Evolutionary conservation across 2,113 vertebrate species (phyloP).

Genomic region (Ancistrus triradiatus): DNA sequence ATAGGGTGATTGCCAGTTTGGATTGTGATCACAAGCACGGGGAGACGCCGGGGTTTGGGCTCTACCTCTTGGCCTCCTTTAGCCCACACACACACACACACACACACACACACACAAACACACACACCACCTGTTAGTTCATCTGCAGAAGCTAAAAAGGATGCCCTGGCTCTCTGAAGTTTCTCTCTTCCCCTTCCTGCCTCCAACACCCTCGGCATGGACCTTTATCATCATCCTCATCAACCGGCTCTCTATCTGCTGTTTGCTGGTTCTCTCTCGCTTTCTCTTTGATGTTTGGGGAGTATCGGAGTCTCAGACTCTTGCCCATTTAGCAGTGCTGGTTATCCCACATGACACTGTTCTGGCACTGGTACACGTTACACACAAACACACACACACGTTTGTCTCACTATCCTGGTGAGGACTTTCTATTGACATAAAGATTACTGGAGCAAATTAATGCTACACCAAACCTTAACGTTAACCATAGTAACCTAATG

Average conservation of each 20-base stretch:
- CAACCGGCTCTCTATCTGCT: slow-evolving; percentile 5
- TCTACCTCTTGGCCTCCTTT: slow-evolving; percentile 73
- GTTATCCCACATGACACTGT: slow-evolving; percentile 53
- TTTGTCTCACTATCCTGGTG: no score
- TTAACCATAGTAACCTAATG: no score
- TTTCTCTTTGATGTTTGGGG: slow-evolving; percentile 58
- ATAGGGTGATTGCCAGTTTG: slow-evolving; percentile 74
- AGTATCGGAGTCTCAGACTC: slow-evolving; percentile 56
- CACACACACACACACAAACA: slow-evolving; percentile 41
- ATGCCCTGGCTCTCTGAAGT: slow-evolving; percentile 66
- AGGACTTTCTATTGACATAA: no score
- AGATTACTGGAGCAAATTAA: no score
- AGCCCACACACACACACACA: slow-evolving; percentile 52
- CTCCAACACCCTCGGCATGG: slow-evolving; percentile 18
- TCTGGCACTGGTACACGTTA: slow-evolving; percentile 57
- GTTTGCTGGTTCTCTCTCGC: slow-evolving; percentile 12
- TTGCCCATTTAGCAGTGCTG: slow-evolving; percentile 66
- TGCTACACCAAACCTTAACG: no score
- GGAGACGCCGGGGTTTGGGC: slow-evolving; percentile 65
- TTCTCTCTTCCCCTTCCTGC: slow-evolving; percentile 18
- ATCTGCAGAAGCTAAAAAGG: slow-evolving; percentile 63
- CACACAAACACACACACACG: slow-evolving; percentile 11
- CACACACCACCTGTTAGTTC: slow-evolving; percentile 73
- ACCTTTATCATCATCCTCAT: slow-evolving; percentile 3
- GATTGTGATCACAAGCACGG: slow-evolving; percentile 71